phyloP scores from a whole-genome alignment of 2,113 vertebrate species.

The Lepisosteus osseus region DNA sequence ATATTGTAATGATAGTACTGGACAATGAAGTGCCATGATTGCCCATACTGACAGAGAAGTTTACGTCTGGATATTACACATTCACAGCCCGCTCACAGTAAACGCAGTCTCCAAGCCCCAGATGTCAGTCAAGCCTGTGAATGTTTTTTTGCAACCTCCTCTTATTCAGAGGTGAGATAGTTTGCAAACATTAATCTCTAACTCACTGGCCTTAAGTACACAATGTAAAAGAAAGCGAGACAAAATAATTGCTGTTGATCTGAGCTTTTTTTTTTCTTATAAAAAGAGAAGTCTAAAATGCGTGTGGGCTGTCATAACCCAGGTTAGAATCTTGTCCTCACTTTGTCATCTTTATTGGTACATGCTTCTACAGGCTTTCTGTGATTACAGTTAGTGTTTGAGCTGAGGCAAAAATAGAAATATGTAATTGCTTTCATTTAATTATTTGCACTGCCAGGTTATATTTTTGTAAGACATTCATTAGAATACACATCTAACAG shows the following conservation, averaged over 20 bases:
- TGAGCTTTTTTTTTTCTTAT: conserved; percentile 41
- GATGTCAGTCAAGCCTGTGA: conserved; percentile 64
- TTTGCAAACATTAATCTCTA: conserved; percentile 64
- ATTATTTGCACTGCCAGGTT: conserved; percentile 74
- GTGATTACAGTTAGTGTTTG: conserved; percentile 59
- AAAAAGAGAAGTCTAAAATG: conserved; percentile 62
- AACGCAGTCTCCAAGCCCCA: conserved; percentile 65
- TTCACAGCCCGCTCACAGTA: conserved; percentile 66
- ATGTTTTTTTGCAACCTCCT: conserved; percentile 58
- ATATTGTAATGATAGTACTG: conserved; percentile 98
- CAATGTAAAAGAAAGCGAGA: conserved; percentile 47
- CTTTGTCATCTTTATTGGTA: conserved; percentile 61
- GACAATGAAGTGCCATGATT: conserved; percentile 96
- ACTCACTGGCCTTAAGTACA: conserved; percentile 64
- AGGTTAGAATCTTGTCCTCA: conserved; percentile 37
- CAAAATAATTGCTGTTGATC: conserved; percentile 69
- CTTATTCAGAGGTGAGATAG: conserved; percentile 59
- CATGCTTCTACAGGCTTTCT: conserved; percentile 52
- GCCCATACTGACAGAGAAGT: conserved; percentile 79
- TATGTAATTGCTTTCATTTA: conserved; percentile 74
- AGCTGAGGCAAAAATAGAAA: conserved; percentile 49
- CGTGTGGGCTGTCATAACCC: conserved; percentile 58
- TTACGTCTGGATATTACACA: conserved; percentile 65
- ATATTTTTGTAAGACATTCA: conserved; percentile 71
- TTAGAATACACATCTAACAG: conserved; percentile 69